Evolutionary conservation across 2,113 vertebrate genomes (phyloP).

Genomic region (Salvelinus sp.): DNA sequence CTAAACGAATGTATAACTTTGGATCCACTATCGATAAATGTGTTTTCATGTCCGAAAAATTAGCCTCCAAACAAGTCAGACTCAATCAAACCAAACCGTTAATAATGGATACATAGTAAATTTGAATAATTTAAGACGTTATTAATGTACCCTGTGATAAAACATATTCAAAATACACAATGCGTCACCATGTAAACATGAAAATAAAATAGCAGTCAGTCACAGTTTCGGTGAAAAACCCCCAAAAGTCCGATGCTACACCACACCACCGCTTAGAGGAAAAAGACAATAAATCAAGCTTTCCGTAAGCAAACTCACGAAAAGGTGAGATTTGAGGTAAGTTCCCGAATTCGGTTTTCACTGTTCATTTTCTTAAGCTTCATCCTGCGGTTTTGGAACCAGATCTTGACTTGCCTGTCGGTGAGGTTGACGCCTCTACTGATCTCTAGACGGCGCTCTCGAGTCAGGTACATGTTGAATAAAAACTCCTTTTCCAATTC

Average conservation of each 20-base stretch:
- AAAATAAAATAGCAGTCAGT: constrained; percentile 75
- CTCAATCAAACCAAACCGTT: constrained; percentile 15
- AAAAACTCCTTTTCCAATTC: constrained; percentile 99
- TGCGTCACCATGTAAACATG: constrained; percentile 49
- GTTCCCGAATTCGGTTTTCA: constrained; percentile 98
- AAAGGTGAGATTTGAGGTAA: constrained; percentile 98
- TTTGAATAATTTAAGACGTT: constrained; percentile 71
- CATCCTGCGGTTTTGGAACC: constrained; percentile 99
- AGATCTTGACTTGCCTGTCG: constrained; percentile 99
- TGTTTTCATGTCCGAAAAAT: constrained; percentile 64
- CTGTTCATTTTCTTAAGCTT: constrained; percentile 99
- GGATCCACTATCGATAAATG: constrained; percentile 54
- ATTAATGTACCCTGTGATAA: constrained; percentile 68
- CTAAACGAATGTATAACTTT: constrained; percentile 48
- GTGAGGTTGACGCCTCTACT: constrained; percentile 99
- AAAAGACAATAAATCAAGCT: constrained; percentile 6
- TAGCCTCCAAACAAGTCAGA: constrained; percentile 46
- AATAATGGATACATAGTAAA: constrained; percentile 36
- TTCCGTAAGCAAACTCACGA: constrained; percentile 79
- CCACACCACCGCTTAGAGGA: constrained; percentile 66
- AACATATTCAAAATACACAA: constrained; percentile 60
- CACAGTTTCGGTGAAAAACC: constrained; percentile 84
- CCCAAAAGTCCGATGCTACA: constrained; percentile 72
- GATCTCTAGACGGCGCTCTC: constrained; percentile 99
- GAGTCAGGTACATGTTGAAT: constrained; percentile 99